Conservation (phyloP, 2,797 vertebrate species). For the Nasua narica region DNA sequence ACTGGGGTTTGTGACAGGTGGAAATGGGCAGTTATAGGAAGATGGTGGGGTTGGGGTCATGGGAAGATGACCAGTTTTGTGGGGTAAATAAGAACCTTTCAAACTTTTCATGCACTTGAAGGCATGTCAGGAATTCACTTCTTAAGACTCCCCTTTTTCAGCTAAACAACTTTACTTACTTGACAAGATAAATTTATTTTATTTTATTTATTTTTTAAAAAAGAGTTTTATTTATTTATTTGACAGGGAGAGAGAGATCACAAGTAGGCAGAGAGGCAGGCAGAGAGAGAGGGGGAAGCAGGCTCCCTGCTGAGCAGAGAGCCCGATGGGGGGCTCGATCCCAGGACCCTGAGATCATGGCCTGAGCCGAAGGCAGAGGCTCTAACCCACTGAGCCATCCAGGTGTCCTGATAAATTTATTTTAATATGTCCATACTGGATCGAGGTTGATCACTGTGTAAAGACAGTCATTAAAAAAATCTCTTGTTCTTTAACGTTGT, state of each 20-base stretch:
- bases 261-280: no score
- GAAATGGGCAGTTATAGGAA: background rate
- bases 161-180: background rate
- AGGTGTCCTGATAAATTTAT: background rate
- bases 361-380: no score
- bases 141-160: background rate
- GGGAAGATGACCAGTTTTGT: background rate
- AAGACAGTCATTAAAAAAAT: background rate
- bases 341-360: no score
- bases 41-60: background rate
- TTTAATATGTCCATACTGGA: background rate
- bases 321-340: no score
- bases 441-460: background rate
- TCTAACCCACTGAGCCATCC: no score
- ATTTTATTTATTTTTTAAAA: background rate
- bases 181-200: background rate
- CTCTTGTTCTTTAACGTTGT: background rate
- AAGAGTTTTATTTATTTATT: no score
- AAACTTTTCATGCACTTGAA: background rate
- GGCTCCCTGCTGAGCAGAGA: no score
- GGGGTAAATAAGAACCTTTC: background rate
- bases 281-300: no score
- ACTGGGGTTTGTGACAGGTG: background rate
- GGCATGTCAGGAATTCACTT: background rate
- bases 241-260: no score